phyloP scores from a whole-genome alignment of 1,140 invertebrate species.

The Teleopsis dalmanni region DNA sequence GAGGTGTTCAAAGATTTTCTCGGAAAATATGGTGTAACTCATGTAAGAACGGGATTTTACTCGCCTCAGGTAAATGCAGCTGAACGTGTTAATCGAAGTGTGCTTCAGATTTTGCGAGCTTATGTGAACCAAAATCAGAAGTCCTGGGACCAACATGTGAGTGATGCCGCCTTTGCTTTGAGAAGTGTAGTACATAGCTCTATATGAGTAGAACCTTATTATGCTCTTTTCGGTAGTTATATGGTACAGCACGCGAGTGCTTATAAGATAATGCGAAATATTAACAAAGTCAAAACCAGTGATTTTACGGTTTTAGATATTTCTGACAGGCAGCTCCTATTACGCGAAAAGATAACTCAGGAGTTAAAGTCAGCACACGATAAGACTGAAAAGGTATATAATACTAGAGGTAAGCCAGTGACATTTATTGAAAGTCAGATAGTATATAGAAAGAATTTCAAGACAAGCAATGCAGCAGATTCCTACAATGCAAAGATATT shows the following conservation, averaged over 20 bases:
- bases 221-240: background rate
- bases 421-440: no score
- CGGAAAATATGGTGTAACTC: background rate
- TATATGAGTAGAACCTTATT: background rate
- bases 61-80: conserved; percentile 2
- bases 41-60: background rate
- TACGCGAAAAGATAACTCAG: no score
- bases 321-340: no score
- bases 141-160: background rate
- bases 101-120: background rate
- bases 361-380: no score
- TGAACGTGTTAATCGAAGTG: background rate
- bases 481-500: no score
- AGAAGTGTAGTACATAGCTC: background rate
- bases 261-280: background rate
- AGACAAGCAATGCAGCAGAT: no score
- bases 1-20: background rate
- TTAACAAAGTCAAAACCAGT: no score
- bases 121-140: background rate
- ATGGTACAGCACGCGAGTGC: background rate
- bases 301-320: no score
- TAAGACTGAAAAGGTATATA: no score
- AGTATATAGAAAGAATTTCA: no score
- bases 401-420: no score
- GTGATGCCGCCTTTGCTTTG: background rate